Evolutionary conservation across 2,113 vertebrate species (phyloP), one percentile per base, ranked within the genome.

Genomic region (zebrafish (Danio rerio)): DNA sequence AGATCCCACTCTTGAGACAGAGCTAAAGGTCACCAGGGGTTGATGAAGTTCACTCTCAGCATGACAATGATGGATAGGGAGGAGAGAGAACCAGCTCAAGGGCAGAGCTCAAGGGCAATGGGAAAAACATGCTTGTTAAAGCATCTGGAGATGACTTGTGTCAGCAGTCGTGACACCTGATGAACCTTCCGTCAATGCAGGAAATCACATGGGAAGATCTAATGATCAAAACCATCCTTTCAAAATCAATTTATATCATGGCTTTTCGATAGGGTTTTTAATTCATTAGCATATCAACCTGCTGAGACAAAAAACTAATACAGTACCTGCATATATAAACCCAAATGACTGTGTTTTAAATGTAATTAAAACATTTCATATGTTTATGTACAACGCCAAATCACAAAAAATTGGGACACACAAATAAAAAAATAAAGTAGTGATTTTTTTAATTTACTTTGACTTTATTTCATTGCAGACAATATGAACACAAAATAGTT

Each of bases 111-210:
- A 43, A 66, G 31, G 40, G 40, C 13, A 71, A n/a, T 13, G 45
- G 20, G 5, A n/a, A 45, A 49, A 61, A 40, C 45, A 16, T 62
- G 45, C 58, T 77, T 50, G 45, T 63, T 77, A 18, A 77, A 62
- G 58, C 58, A 77, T 62, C 18, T 31, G 6, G 45, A 62, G 20
- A 77, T 63, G 43, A 77, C 43, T 62, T 40, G 58, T 77, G 56
- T 77, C 74, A 77, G 74, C 58, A 77, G 58, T 47, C 56, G 8
- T 18, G 43, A 62, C 74, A 77, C 74, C 74, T 49, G 43, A 61
- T 61, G 56, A 62, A 49, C 74, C 56, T 77, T 11, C 11, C 11
- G 61, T 49, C 43, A 50, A 61, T 77, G 7, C 74, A 77, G 18
- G 47, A 71, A 71, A 52, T 31, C 12, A 52, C 18, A 15, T 11